Conservation (phyloP, 1,140 invertebrate species). For the Globodera ellingtonae region DNA sequence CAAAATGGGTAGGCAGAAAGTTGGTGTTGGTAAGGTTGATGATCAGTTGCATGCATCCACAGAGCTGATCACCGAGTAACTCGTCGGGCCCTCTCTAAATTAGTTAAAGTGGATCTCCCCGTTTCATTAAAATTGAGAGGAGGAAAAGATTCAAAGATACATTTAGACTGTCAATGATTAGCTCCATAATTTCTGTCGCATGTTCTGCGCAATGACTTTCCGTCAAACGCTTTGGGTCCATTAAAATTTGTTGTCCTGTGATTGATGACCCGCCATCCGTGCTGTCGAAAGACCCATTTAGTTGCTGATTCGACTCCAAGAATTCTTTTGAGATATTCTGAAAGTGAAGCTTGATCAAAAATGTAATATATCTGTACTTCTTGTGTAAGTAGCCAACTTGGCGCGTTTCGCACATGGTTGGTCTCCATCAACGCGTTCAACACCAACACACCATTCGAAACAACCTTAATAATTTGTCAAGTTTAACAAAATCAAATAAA, state of each 20-base stretch:
- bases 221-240: constrained; percentile 32
- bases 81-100: constrained; percentile 14
- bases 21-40: constrained; percentile 43
- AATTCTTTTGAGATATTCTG: not conserved
- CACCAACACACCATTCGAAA: constrained; percentile 31
- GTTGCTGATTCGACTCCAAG: not conserved
- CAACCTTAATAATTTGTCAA: constrained; percentile 29
- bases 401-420: constrained; percentile 38
- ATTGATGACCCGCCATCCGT: constrained; percentile 14
- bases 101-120: not conserved
- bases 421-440: constrained; percentile 39
- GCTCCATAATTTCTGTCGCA: constrained; percentile 16
- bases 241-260: constrained; percentile 5
- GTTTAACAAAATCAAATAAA: constrained; percentile 3
- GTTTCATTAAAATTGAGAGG: not conserved
- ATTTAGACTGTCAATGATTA: constrained; percentile 24
- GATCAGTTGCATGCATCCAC: constrained; percentile 38
- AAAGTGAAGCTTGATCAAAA: not conserved
- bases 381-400: constrained; percentile 30
- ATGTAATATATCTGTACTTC: constrained; percentile 17
- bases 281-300: constrained; percentile 22
- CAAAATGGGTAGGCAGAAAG: constrained; percentile 41
- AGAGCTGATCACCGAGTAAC: constrained; percentile 29
- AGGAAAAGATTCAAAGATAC: not conserved
- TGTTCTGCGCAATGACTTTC: constrained; percentile 34